Evolutionary conservation across 1,140 invertebrate genomes (phyloP).

Genomic region (Gonatopus flavifemur): DNA sequence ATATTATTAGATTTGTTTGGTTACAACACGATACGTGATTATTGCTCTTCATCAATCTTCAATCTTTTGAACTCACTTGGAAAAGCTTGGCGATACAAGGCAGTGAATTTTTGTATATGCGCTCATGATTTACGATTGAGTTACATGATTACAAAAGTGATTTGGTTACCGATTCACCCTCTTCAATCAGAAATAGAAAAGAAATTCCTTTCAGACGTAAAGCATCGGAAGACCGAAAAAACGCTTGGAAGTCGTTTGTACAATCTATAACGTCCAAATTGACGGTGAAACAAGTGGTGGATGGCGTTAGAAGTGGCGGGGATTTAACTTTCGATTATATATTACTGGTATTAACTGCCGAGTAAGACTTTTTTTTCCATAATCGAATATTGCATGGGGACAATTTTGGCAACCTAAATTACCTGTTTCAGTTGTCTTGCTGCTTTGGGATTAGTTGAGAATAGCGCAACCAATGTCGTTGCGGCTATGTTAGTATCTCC

Average conservation of each 20-base stretch:
- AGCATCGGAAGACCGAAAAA: conserved; percentile 55
- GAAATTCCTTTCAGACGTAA: conserved; percentile 18
- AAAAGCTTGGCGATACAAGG: too few relatives aligned
- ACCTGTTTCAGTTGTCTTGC: conserved; percentile 59
- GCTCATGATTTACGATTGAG: too few relatives aligned
- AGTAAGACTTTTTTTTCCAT: conserved; percentile 60
- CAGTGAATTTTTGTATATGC: too few relatives aligned
- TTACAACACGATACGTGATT: too few relatives aligned
- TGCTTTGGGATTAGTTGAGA: conserved; percentile 76
- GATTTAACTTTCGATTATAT: conserved; percentile 82
- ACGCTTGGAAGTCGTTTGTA: conserved; percentile 70
- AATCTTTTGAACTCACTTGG: too few relatives aligned
- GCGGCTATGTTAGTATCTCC: conserved; percentile 88
- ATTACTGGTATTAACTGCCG: conserved; percentile 75
- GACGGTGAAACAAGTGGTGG: conserved; percentile 83
- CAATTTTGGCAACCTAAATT: too few relatives aligned
- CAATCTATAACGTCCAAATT: conserved; percentile 76
- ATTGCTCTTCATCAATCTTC: too few relatives aligned
- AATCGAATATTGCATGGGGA: background rate
- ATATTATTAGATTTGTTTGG: background rate
- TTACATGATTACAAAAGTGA: too few relatives aligned
- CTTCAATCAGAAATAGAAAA: too few relatives aligned
- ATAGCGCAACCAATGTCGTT: conserved; percentile 79
- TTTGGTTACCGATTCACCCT: too few relatives aligned
- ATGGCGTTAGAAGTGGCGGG: conserved; percentile 75